These are phyloP conservation scores for Gopherus evgoodei DNA, from an alignment of 2,113 vertebrate genomes.

Conservation along the genomic window DNA sequence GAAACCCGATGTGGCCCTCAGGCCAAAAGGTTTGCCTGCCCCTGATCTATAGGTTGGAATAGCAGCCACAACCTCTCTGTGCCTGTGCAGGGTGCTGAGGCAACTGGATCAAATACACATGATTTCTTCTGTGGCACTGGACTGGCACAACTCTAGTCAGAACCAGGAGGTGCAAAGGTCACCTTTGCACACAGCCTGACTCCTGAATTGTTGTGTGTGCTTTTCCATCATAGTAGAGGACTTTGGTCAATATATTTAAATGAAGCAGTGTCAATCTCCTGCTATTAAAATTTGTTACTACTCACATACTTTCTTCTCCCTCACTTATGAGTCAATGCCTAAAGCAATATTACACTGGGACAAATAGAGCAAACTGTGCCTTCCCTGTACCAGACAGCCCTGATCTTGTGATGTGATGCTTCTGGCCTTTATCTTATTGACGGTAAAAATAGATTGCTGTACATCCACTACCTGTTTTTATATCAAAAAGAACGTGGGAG, in stretches of 20 bases:
- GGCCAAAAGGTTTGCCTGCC: too few relatives aligned
- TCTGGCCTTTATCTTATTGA: neutral
- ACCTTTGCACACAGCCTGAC: neutral
- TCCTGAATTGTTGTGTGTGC: neutral
- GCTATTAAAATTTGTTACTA: neutral
- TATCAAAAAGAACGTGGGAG: neutral
- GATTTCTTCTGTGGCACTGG: neutral
- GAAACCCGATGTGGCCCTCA: too few relatives aligned
- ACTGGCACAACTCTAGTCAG: neutral
- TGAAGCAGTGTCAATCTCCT: neutral
- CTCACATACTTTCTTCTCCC: neutral
- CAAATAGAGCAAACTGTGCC: too few relatives aligned
- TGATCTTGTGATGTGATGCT: neutral
- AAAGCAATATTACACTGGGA: fast-evolving
- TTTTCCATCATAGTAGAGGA: neutral
- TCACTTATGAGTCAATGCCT: neutral
- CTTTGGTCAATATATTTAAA: neutral
- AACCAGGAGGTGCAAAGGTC: neutral
- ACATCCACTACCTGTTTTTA: neutral
- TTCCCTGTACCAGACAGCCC: neutral
- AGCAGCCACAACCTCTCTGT: neutral
- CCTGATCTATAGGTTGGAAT: neutral
- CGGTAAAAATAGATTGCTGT: neutral
- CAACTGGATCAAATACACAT: neutral
- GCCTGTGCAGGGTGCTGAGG: neutral